phyloP scores from a whole-genome alignment of 1,140 invertebrate species.

The Solenopsis invicta region DNA sequence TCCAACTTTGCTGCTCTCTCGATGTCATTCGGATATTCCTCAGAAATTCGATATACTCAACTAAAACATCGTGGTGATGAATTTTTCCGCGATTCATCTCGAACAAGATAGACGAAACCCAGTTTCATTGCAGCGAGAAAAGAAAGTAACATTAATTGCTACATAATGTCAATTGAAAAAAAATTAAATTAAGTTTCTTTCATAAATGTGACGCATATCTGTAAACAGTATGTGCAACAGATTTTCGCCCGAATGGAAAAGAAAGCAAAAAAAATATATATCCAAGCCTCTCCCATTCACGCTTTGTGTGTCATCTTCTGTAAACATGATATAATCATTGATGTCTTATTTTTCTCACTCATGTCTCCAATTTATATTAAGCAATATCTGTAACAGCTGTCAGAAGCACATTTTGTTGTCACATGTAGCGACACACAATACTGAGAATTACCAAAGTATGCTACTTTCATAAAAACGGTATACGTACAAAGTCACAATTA shows the following conservation, averaged over 20 bases:
- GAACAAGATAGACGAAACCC: background rate
- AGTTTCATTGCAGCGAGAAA: background rate
- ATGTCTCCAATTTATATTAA: background rate
- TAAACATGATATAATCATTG: conserved; percentile 27
- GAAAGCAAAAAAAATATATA: background rate
- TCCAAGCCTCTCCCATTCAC: background rate
- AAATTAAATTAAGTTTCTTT: background rate
- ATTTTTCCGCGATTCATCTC: conserved; percentile 9
- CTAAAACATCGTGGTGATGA: background rate
- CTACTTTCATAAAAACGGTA: conserved; percentile 3
- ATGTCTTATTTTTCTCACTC: conserved; percentile 4
- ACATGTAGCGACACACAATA: background rate
- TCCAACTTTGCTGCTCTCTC: background rate
- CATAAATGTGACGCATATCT: background rate
- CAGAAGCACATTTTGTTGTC: conserved; percentile 2
- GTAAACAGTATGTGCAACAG: background rate
- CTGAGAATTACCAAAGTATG: background rate
- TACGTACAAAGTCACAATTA: background rate
- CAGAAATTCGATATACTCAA: background rate
- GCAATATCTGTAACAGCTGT: background rate
- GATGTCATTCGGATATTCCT: background rate
- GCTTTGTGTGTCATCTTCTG: conserved; percentile 7
- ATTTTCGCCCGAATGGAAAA: background rate
- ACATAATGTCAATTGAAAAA: background rate
- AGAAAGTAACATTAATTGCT: conserved; percentile 7